Evolutionary conservation across 2,113 vertebrate genomes (phyloP), one percentile per base, ranked within the genome.

Genomic region (Lontra canadensis): DNA sequence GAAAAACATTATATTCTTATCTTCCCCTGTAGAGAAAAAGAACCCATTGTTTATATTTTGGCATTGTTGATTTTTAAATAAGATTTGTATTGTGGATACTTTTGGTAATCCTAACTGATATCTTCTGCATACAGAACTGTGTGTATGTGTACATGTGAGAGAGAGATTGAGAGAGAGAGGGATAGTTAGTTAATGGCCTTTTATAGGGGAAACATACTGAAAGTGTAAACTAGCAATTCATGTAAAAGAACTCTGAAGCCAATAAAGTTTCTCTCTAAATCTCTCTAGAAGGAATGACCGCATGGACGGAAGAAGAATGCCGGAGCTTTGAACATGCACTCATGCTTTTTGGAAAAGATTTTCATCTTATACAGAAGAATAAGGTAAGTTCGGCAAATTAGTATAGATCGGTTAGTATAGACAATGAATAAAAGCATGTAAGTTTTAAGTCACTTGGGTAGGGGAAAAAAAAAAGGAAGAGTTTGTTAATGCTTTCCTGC

Each of bases 261-360:
- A 39, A 4, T 95, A 39, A 76, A 63, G 80, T 98, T 96, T 97
- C 26, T 59, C 95, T 84, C 94, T 82, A 2, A 63, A 78, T 97
- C 95, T 97, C 10, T 97, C 73, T 96, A 99, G 99, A 99, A 98
- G 99, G 99, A 97, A 99, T 99, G 85, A 99, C 99, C 31, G 99
- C 99, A 0, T 99, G 99, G 99, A 99, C 99, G n/a, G 99, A 99
- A 98, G 99, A 99, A 84, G 99, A 99, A 97, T 99, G 99, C 98
- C 99, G 99, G 97, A 99, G 99, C 96, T 99, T 99, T 99, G 99
- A 99, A 98, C 99, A 99, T 25, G 99, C 99, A 49, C 99, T 99
- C 97, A 99, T 99, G 98, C 99, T 99, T 93, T 99, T 99, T 97
- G 99, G 99, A 94, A 99, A 99, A 98, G 99, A 99, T 95, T 99